Evolutionary conservation across 1,140 invertebrate genomes (phyloP).

Genomic region (Linepithema humile): DNA sequence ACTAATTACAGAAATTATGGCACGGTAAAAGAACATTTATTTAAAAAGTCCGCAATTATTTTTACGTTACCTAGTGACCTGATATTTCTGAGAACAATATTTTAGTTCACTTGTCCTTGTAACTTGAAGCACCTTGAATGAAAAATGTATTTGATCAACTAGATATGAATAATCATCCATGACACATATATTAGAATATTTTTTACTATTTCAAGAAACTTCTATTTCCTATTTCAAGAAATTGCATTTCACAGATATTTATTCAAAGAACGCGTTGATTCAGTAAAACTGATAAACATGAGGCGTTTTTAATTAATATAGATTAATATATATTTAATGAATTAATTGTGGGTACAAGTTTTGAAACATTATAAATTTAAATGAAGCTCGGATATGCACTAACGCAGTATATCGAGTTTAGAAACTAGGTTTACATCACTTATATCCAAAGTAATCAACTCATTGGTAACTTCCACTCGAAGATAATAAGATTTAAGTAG

Average conservation of each 20-base stretch:
- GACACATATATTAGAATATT: neutral
- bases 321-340: neutral
- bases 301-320: too few species aligned
- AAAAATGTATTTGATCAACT: neutral
- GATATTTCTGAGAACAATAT: conserved; percentile 11
- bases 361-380: neutral
- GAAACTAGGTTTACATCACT: neutral
- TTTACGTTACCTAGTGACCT: neutral
- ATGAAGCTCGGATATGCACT: neutral
- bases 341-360: neutral
- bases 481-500: conserved; percentile 40
- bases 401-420: neutral
- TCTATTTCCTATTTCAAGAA: too few species aligned
- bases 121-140: neutral
- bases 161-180: neutral
- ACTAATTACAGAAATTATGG: neutral
- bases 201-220: too few species aligned
- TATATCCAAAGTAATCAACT: conserved; percentile 27
- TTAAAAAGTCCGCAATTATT: conserved; percentile 19
- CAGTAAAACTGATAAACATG: too few species aligned
- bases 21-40: neutral
- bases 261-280: too few species aligned
- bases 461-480: conserved; percentile 13
- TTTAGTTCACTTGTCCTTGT: conserved; percentile 16
- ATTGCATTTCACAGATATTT: too few species aligned